Conservation (phyloP, 2,113 vertebrate genomes). For the Mugil cephalus region DNA sequence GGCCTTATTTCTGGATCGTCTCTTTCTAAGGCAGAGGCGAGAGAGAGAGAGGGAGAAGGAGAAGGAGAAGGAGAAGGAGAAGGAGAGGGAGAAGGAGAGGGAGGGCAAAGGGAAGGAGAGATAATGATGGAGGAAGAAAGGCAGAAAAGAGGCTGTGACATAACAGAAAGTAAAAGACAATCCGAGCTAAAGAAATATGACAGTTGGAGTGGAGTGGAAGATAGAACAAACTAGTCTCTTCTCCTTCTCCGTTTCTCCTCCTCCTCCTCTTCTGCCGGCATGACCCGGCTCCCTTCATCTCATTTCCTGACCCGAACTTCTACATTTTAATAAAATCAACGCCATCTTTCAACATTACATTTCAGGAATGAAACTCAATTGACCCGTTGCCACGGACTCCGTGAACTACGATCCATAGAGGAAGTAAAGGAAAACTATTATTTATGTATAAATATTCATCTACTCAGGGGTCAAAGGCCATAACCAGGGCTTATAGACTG, state of each 20-base stretch:
- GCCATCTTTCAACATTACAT: background rate
- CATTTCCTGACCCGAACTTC: constrained; percentile 30
- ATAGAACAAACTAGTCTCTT: constrained; percentile 38
- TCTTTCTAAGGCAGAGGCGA: constrained; percentile 65
- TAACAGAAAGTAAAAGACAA: constrained; percentile 65
- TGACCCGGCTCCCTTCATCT: constrained; percentile 2
- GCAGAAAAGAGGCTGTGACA: constrained; percentile 73
- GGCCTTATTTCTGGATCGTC: constrained; percentile 83
- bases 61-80: constrained; percentile 35
- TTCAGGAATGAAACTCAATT: background rate
- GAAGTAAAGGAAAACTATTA: background rate
- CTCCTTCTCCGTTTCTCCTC: background rate
- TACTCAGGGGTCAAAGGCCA: background rate
- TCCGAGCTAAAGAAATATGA: constrained; percentile 47
- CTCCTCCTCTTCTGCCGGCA: constrained; percentile 1
- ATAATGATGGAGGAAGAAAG: constrained; percentile 63
- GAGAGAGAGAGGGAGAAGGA: constrained; percentile 4
- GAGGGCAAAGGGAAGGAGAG: constrained; percentile 31
- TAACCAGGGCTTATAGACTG: background rate
- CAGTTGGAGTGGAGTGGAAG: constrained; percentile 52
- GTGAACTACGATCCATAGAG: background rate
- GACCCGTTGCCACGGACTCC: background rate
- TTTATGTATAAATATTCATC: background rate
- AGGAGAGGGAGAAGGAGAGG: constrained; percentile 11
- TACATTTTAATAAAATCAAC: constrained; percentile 26